A percentile compares a stretch with the other conserved stretches of the same genome.
These are phyloP conservation scores for Mastomys coucha DNA, from an alignment of 2,113 vertebrate species.

Conservation along the genomic window DNA sequence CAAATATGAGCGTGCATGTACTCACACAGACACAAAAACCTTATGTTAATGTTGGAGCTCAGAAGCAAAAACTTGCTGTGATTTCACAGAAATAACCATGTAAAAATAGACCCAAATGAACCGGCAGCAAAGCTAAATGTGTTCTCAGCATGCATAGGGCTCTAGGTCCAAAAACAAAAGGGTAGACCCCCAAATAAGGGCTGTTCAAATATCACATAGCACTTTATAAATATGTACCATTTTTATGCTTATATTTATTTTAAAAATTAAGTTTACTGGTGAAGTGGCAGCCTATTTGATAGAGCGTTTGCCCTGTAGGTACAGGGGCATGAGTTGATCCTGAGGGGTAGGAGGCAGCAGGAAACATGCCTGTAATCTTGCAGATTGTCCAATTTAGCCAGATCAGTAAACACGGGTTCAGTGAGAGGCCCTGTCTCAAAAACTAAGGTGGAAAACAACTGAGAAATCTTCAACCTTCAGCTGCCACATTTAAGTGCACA, in stretches of 20 bases:
- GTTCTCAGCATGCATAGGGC: no score
- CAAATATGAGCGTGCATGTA: background rate
- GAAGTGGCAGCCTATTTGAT: background rate
- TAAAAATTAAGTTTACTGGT: background rate
- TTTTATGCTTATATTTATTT: background rate
- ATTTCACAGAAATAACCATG: conserved; percentile 52
- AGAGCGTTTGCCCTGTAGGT: background rate
- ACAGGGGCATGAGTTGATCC: background rate
- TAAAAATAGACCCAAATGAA: background rate
- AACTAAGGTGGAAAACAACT: background rate
- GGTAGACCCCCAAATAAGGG: background rate
- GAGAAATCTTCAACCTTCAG: no score
- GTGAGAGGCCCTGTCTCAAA: background rate
- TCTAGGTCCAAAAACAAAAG: background rate
- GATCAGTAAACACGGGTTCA: background rate
- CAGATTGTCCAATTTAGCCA: background rate
- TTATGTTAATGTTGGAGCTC: conserved; percentile 10
- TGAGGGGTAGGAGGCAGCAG: no score
- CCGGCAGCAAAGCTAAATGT: background rate
- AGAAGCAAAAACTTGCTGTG: conserved; percentile 54
- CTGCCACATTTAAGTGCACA: background rate
- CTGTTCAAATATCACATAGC: background rate
- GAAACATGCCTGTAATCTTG: background rate
- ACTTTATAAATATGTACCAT: background rate
- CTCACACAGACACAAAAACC: background rate